Conservation (phyloP, 2,797 vertebrate genomes). For the Aphelocoma californica region DNA sequence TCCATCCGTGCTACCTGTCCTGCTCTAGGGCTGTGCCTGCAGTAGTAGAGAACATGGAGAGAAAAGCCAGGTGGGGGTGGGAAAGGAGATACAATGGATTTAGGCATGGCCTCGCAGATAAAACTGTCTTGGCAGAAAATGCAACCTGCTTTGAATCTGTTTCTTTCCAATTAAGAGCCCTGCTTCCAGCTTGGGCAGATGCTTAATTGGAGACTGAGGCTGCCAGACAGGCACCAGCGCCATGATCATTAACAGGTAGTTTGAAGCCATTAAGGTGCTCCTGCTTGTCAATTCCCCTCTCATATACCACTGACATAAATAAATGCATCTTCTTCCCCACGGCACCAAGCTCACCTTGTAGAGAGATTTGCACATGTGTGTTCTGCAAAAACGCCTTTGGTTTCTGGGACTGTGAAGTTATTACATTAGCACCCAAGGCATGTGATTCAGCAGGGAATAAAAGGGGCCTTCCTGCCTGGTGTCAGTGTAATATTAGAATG, state of each 20-base stretch:
- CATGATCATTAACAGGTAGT: conserved; percentile 78
- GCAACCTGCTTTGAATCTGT: conserved; percentile 74
- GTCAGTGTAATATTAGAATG: conserved; percentile 75
- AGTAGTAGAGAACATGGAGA: background rate
- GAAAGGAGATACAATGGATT: conserved; percentile 35
- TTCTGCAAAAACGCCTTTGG: background rate
- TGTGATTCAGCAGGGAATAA: conserved; percentile 62
- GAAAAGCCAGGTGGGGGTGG: conserved; percentile 3
- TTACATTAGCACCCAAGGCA: conserved; percentile 71
- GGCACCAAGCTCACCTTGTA: conserved; percentile 27
- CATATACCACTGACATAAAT: conserved; percentile 48
- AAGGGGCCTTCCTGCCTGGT: conserved; percentile 67
- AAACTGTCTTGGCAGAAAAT: conserved; percentile 73
- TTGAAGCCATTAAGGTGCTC: conserved; percentile 72
- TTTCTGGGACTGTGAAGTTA: conserved; percentile 9
- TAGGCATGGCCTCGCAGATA: conserved; percentile 56
- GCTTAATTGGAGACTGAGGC: conserved; percentile 80
- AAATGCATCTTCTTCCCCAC: conserved; percentile 41
- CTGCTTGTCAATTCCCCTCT: conserved; percentile 68
- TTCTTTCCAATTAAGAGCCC: conserved; percentile 76
- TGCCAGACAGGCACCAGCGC: conserved; percentile 75
- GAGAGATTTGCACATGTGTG: background rate
- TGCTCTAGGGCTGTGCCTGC: background rate
- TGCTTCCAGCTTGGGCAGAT: conserved; percentile 79
- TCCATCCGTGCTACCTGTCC: conserved; percentile 65